Conservation (phyloP, 2,113 vertebrate genomes). For the Ochotona princeps region DNA sequence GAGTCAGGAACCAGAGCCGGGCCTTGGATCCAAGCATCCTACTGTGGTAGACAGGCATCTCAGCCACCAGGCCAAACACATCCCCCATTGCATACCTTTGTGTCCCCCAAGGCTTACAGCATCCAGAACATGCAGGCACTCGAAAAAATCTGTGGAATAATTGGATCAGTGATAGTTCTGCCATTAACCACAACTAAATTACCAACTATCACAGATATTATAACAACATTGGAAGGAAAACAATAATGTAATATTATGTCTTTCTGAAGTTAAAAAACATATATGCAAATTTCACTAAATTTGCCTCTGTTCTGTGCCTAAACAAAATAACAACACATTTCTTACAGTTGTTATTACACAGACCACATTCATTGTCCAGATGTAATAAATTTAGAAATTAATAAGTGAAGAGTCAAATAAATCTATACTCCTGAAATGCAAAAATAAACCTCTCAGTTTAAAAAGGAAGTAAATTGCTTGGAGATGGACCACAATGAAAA, state of each 20-base stretch:
- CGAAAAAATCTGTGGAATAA: not conserved
- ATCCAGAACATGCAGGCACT: not conserved
- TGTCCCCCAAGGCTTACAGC: not conserved
- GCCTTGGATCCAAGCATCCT: too few relatives aligned
- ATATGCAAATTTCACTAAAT: slow-evolving; percentile 9
- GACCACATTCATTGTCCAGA: slow-evolving; percentile 32
- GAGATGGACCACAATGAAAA: slow-evolving; percentile 44
- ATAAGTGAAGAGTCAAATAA: slow-evolving; percentile 39
- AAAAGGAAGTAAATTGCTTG: slow-evolving; percentile 59
- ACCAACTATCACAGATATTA: not conserved
- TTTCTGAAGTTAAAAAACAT: not conserved
- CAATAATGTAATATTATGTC: not conserved
- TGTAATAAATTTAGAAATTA: slow-evolving; percentile 68
- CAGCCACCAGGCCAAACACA: too few relatives aligned
- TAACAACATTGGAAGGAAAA: slow-evolving; percentile 7
- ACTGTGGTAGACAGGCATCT: too few relatives aligned
- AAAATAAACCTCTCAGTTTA: slow-evolving; percentile 60
- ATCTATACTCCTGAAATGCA: slow-evolving; percentile 51
- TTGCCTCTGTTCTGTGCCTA: slow-evolving; percentile 39
- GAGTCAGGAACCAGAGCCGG: too few relatives aligned
- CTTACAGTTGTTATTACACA: slow-evolving; percentile 42
- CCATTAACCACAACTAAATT: not conserved
- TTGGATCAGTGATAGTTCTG: not conserved
- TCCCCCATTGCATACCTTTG: not conserved
- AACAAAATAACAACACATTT: slow-evolving; percentile 53